Evolutionary conservation across 2,113 vertebrate species (phyloP).

Genomic region (Loxodonta africana): DNA sequence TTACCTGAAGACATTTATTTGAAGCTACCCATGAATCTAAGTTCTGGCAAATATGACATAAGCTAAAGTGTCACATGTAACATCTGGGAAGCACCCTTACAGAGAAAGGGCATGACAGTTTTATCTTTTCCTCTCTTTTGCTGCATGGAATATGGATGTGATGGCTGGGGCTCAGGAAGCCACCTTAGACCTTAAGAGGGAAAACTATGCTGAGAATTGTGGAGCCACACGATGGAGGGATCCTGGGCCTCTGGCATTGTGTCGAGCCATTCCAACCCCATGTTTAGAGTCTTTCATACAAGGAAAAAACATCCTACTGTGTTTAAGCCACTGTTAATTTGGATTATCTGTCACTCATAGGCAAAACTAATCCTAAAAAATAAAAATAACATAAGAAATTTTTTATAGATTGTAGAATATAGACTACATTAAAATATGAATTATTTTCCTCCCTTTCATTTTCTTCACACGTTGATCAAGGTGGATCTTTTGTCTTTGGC

Average conservation of each 20-base stretch:
- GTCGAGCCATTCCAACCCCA: neutral
- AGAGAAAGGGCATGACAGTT: neutral
- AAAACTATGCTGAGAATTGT: neutral
- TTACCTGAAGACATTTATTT: neutral
- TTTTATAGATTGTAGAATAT: neutral
- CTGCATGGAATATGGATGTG: neutral
- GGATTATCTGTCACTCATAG: neutral
- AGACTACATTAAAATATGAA: neutral
- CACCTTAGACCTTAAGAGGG: neutral
- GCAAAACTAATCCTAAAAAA: slow-evolving; percentile 2
- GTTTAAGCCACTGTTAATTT: slow-evolving; percentile 35
- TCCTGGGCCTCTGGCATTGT: neutral
- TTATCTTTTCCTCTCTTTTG: neutral
- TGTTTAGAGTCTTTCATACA: neutral
- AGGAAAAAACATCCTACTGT: neutral
- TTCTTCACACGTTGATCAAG: neutral
- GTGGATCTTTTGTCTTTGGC: neutral
- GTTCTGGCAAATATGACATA: neutral
- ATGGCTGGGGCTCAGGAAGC: neutral
- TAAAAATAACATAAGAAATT: neutral
- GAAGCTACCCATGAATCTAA: neutral
- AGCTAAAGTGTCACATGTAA: neutral
- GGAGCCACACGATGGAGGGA: neutral
- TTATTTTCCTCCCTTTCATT: slow-evolving; percentile 7
- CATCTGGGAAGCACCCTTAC: neutral